Conservation (phyloP, 2,888 invertebrate species). For the Hypolimnas misippus region DNA sequence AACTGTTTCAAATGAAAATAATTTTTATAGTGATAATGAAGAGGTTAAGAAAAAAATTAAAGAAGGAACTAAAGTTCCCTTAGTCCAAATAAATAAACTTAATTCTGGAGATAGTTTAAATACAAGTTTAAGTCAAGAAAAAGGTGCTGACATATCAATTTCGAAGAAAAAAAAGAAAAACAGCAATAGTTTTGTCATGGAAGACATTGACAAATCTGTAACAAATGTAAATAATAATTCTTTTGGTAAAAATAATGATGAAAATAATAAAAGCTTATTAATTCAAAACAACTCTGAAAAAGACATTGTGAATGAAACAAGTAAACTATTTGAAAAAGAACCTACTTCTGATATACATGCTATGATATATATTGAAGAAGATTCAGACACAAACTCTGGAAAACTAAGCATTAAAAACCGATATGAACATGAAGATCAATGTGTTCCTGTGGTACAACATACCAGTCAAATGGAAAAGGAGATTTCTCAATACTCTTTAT, state of each 20-base stretch:
- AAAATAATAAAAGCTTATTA: conserved; percentile 8
- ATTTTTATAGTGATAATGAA: conserved; percentile 64
- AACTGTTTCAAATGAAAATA: conserved; percentile 45
- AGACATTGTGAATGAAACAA: conserved; percentile 38
- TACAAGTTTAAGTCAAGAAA: conserved; percentile 23
- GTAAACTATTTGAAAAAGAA: conserved; percentile 53
- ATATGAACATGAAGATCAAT: conserved; percentile 63
- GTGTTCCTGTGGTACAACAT: conserved; percentile 66
- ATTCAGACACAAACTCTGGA: conserved; percentile 63
- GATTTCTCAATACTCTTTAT: conserved; percentile 7
- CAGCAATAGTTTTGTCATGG: conserved; percentile 27
- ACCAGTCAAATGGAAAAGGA: conserved; percentile 20
- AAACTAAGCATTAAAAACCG: conserved; percentile 40
- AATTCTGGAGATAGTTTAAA: conserved; percentile 40
- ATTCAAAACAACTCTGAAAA: conserved; percentile 41
- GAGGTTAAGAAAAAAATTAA: conserved; percentile 50
- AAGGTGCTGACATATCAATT: conserved; percentile 23
- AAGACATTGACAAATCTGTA: conserved; percentile 20
- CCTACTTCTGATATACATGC: conserved; percentile 53
- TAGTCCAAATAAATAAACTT: conserved; percentile 31
- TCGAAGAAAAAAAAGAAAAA: conserved; percentile 24
- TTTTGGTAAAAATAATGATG: conserved; percentile 20
- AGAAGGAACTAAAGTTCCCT: conserved; percentile 29
- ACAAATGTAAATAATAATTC: conserved; percentile 27
- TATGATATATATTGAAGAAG: conserved; percentile 64